Percentiles rank a stretch among this genome's conserved stretches.
phyloP scores from a whole-genome alignment of 2,888 invertebrate genomes.

The Empis livida region DNA sequence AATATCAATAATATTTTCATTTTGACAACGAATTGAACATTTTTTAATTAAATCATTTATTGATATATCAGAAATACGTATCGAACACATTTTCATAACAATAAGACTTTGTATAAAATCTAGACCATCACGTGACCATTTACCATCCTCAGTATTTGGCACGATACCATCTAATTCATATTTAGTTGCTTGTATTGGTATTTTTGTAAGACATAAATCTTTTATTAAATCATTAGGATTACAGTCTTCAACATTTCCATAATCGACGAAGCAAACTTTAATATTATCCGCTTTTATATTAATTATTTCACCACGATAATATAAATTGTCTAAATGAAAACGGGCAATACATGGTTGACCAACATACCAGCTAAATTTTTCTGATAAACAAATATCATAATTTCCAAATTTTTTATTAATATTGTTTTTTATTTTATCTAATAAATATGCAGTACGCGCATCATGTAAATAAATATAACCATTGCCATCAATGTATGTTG shows the following conservation, averaged over 20 bases:
- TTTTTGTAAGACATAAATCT: conserved; percentile 46
- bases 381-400: conserved; percentile 32
- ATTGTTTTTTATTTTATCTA: conserved; percentile 40
- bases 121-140: conserved; percentile 42
- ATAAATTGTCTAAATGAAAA: conserved; percentile 49
- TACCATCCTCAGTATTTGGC: conserved; percentile 26
- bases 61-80: conserved; percentile 32
- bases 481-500: conserved; percentile 50
- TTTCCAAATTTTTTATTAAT: conserved; percentile 38
- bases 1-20: conserved; percentile 19
- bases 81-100: conserved; percentile 43
- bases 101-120: conserved; percentile 48
- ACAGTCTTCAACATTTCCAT: conserved; percentile 63
- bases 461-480: conserved; percentile 37
- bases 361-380: conserved; percentile 39
- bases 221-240: conserved; percentile 44
- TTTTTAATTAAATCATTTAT: conserved; percentile 12
- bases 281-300: conserved; percentile 31
- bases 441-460: conserved; percentile 21
- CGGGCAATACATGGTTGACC: conserved; percentile 57
- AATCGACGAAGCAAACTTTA: conserved; percentile 61
- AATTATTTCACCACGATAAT: conserved; percentile 56
- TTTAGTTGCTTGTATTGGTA: conserved; percentile 53
- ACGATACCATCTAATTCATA: conserved; percentile 43
- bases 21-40: conserved; percentile 22